Percentiles rank a stretch among this genome's conserved stretches.
These are phyloP conservation scores for Lichenostomus cassidix DNA, from an alignment of 2,113 vertebrate genomes.

Conservation along the genomic window DNA sequence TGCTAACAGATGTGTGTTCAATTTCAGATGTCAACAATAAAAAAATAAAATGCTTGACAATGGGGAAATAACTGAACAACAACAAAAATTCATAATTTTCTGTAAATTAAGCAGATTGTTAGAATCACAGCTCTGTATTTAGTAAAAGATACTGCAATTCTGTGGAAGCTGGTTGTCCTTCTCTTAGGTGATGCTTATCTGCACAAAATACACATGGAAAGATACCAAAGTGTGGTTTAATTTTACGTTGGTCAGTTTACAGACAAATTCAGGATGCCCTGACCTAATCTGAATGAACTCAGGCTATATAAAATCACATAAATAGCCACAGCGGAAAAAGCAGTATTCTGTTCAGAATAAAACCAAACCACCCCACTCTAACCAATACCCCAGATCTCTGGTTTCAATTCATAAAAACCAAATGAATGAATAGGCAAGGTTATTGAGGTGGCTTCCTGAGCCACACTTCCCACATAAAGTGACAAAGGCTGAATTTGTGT, in stretches of 20 bases:
- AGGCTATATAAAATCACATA: neutral
- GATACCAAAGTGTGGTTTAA: neutral
- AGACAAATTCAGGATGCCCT: slow-evolving; percentile 4
- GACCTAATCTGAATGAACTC: slow-evolving; percentile 22
- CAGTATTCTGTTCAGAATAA: neutral
- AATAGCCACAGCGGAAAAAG: neutral
- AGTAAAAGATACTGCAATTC: neutral
- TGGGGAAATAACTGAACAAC: neutral
- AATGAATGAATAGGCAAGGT: neutral
- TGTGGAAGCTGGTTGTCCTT: neutral
- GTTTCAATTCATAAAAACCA: slow-evolving; percentile 16
- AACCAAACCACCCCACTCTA: neutral
- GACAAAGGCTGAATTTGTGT: neutral
- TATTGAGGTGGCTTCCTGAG: neutral
- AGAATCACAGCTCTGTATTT: neutral
- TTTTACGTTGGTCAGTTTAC: neutral
- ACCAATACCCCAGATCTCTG: neutral
- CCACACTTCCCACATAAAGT: neutral
- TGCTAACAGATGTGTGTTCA: neutral
- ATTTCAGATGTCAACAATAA: neutral
- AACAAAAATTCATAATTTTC: neutral
- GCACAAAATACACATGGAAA: neutral
- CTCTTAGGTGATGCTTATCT: neutral
- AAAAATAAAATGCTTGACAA: neutral
- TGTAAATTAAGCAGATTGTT: neutral